Percentiles rank a stretch among this genome's conserved stretches.
phyloP scores from a whole-genome alignment of 2,113 vertebrate species.

The Ochotona princeps region DNA sequence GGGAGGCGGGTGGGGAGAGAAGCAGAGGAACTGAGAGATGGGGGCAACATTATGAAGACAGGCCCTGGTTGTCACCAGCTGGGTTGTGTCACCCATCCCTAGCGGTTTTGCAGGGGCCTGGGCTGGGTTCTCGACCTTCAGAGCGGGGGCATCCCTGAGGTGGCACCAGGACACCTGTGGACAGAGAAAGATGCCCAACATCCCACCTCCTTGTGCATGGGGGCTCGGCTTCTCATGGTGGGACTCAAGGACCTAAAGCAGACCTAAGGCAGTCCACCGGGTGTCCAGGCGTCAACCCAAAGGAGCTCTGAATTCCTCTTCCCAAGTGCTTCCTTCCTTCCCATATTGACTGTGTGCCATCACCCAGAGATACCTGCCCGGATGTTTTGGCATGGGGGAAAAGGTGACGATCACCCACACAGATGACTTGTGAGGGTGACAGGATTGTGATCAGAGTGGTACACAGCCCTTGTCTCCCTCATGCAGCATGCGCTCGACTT shows the following conservation, averaged over 20 bases:
- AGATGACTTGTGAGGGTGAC: neutral
- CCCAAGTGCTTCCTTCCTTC: slow-evolving; percentile 21
- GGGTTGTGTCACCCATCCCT: neutral
- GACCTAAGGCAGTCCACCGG: neutral
- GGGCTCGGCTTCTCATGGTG: neutral
- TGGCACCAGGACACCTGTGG: neutral
- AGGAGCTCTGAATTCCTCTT: neutral
- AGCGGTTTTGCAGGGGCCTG: neutral
- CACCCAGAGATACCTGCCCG: slow-evolving; percentile 11
- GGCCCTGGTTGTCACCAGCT: neutral
- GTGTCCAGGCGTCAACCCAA: too few relatives aligned
- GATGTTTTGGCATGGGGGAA: neutral
- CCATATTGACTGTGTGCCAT: neutral
- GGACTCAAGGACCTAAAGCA: neutral
- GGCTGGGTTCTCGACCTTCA: neutral
- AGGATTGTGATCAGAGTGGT: neutral
- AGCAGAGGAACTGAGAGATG: neutral
- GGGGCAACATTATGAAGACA: neutral
- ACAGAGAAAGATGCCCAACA: neutral
- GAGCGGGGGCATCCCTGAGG: neutral
- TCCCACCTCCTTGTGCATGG: neutral
- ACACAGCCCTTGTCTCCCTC: neutral
- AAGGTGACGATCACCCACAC: neutral
- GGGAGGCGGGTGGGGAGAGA: neutral
- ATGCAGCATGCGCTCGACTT: too few relatives aligned